Base-by-base conservation (phyloP, 2,797 vertebrate genomes). In the Cyprinodon diabolis region DNA sequence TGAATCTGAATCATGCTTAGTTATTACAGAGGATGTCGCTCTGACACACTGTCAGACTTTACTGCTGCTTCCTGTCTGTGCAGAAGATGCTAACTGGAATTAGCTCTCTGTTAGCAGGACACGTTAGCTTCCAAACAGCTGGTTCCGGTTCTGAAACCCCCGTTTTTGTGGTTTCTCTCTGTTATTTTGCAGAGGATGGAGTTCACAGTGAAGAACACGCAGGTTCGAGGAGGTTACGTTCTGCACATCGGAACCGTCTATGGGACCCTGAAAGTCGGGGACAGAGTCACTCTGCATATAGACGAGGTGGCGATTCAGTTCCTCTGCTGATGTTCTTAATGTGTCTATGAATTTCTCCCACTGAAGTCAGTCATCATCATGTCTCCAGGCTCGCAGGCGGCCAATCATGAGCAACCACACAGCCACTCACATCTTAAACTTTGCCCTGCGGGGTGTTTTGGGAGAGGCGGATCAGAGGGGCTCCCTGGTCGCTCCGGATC, bases 331-430 rank as follows among this genome's bases (percentile, higher is more conserved):
- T 1, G 14, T 40, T 40, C 35, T 56, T 13, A 21, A 23, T 10
- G 19, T 63, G 9, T 57, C 1, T 12, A 8, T n/a, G 0, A 8
- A 1, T 12, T 25, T 40, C 72, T 58, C n/a, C 57, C 2, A 11
- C 9, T 40, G 19, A n/a, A 52, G 19, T 14, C 2, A 15, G 25
- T 2, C 15, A 21, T 13, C 1, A 37, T n/a, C 35, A 17, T 57
- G 35, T 15, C n/a, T 77, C 21, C 91, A 99, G 98, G 91, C 95
- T 7, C 96, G 96, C 19, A 94, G 98, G 1, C 93, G 96, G 81
- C 96, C 96, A 0, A 90, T 98, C 89, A 99, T 99, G 98, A 98
- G 96, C 91, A 99, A 99, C 94, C 98, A 99, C 92, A 99, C 98
- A 0, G 96, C 96, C 68, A 99, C 98, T 0, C 98, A 99, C 94